Evolutionary conservation across 2,797 vertebrate species (phyloP).

Genomic region (Cuniculus paca): DNA sequence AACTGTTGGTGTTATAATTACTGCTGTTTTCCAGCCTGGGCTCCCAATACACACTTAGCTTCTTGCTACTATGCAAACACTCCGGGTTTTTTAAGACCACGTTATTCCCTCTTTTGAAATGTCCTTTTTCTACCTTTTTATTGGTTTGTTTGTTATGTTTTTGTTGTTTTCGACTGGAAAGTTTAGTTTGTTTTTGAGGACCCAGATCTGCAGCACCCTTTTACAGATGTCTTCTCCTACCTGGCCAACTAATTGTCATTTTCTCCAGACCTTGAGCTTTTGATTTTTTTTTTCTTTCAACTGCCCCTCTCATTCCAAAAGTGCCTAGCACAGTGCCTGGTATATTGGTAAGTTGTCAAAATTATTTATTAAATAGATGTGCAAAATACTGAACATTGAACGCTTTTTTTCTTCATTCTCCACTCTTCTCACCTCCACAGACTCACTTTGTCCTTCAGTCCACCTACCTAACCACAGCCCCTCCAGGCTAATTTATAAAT

Average conservation of each 20-base stretch:
- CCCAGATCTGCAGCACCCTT: neutral
- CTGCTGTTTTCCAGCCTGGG: neutral
- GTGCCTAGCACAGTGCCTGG: neutral
- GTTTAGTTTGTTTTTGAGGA: neutral
- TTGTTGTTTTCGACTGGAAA: neutral
- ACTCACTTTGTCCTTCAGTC: neutral
- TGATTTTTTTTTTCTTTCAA: neutral
- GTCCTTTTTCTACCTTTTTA: neutral
- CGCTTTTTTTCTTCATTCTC: neutral
- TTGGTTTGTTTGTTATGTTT: neutral
- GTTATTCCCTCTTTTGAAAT: neutral
- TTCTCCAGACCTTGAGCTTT: neutral
- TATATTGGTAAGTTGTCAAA: neutral
- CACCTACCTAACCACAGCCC: neutral
- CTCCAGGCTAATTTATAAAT: constrained; percentile 64
- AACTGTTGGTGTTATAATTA: no score
- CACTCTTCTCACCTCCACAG: neutral
- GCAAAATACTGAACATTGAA: neutral
- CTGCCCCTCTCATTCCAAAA: neutral
- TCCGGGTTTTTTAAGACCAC: neutral
- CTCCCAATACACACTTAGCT: rapidly evolving
- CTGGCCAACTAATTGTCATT: neutral
- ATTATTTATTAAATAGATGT: neutral
- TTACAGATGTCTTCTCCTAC: neutral
- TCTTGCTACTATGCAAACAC: neutral